phyloP scores from a whole-genome alignment of 2,888 invertebrate genomes.

The Pteria penguin region DNA sequence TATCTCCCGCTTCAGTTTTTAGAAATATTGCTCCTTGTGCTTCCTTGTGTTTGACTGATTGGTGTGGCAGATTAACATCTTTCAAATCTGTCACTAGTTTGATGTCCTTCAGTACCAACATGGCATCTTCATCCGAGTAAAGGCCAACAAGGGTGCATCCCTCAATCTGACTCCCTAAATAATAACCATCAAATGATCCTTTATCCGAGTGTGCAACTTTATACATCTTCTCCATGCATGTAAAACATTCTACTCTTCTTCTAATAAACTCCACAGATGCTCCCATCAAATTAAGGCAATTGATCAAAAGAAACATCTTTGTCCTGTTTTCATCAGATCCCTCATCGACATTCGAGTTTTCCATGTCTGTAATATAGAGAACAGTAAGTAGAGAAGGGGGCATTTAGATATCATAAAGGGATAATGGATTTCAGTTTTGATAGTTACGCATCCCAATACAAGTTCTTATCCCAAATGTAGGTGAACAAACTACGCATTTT shows the following conservation, averaged over 20 bases:
- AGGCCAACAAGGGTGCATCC: background rate
- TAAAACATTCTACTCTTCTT: background rate
- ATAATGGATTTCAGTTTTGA: too few relatives aligned
- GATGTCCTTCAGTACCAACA: background rate
- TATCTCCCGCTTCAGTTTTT: background rate
- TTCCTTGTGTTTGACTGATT: background rate
- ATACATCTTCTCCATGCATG: constrained; percentile 1
- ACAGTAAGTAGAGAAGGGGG: too few relatives aligned
- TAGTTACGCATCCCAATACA: too few relatives aligned
- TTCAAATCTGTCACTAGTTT: background rate
- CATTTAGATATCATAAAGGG: too few relatives aligned
- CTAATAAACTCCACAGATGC: background rate
- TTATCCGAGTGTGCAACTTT: background rate
- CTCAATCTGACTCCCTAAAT: constrained; percentile 6
- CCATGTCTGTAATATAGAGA: too few relatives aligned
- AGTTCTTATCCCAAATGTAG: too few relatives aligned
- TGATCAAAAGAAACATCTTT: background rate
- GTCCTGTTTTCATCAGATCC: background rate
- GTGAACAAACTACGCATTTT: too few relatives aligned
- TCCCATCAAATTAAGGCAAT: constrained; percentile 3
- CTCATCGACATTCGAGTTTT: too few relatives aligned
- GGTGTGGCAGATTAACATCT: background rate
- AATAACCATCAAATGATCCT: background rate
- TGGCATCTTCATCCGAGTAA: background rate
- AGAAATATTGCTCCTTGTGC: background rate